Evolutionary conservation across 23 tunicate species (phyloP).

Genomic region (Aplidium turbinatum): DNA sequence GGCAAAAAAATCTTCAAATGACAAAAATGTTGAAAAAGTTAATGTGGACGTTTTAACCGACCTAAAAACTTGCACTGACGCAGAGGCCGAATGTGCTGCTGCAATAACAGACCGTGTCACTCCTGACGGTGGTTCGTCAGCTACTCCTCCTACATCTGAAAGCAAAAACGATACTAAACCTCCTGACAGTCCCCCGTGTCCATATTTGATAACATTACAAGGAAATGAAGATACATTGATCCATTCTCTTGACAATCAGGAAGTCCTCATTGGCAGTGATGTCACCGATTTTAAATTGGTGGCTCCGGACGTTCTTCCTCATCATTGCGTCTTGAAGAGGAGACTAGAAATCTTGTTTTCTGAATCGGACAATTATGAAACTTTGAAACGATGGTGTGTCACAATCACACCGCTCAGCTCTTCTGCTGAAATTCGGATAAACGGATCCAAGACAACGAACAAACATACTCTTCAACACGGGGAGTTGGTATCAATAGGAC

Average conservation of each 20-base stretch:
- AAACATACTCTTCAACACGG: conserved; percentile 70
- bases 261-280: conserved; percentile 54
- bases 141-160: no score
- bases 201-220: conserved; percentile 72
- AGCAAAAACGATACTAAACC: no score
- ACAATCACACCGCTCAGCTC: conserved; percentile 48
- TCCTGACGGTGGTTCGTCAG: no score
- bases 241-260: conserved; percentile 29
- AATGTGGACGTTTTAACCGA: no score
- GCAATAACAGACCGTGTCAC: conserved; percentile 21
- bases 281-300: conserved; percentile 31
- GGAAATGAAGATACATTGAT: conserved; percentile 51
- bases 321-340: conserved; percentile 85
- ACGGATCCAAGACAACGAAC: conserved; percentile 36
- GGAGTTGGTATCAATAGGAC: conserved; percentile 67
- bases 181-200: conserved; percentile 33
- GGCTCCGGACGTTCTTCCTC: conserved; percentile 49
- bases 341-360: conserved; percentile 31
- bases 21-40: no score
- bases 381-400: conserved; percentile 64
- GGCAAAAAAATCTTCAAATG: no score
- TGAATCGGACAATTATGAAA: conserved; percentile 19
- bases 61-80: conserved; percentile 15
- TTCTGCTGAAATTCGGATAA: conserved; percentile 57
- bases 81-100: conserved; percentile 12